phyloP scores from a whole-genome alignment of 2,113 vertebrate genomes.

The Phocoena phocoena region DNA sequence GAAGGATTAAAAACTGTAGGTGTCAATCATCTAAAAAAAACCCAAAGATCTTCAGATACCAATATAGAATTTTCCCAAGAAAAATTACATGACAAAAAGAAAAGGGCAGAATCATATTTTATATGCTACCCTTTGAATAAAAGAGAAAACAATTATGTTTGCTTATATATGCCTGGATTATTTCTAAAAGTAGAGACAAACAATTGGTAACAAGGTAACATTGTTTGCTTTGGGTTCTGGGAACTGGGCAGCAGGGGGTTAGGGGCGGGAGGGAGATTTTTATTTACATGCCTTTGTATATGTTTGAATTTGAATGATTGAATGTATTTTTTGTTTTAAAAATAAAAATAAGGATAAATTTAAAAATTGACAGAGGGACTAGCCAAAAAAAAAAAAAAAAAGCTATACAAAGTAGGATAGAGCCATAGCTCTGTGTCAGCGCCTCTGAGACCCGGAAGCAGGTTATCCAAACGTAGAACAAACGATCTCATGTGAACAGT shows the following conservation, averaged over 20 bases:
- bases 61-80: neutral
- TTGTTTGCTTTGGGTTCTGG: neutral
- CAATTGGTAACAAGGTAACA: neutral
- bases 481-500: neutral
- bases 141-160: neutral
- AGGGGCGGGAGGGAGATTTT: neutral
- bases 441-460: neutral
- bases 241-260: neutral
- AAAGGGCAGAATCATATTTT: neutral
- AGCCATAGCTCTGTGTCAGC: neutral
- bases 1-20: neutral
- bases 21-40: neutral
- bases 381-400: neutral
- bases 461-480: neutral
- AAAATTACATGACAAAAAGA: neutral
- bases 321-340: slow-evolving; percentile 11
- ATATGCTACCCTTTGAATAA: neutral
- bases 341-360: neutral
- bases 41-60: neutral
- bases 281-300: neutral
- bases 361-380: neutral
- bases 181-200: neutral
- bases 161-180: neutral
- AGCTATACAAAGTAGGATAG: neutral
- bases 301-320: neutral